Evolutionary conservation across 2,888 invertebrate species (phyloP), one percentile per base, ranked within the genome.

Genomic region (Patella caerulea): DNA sequence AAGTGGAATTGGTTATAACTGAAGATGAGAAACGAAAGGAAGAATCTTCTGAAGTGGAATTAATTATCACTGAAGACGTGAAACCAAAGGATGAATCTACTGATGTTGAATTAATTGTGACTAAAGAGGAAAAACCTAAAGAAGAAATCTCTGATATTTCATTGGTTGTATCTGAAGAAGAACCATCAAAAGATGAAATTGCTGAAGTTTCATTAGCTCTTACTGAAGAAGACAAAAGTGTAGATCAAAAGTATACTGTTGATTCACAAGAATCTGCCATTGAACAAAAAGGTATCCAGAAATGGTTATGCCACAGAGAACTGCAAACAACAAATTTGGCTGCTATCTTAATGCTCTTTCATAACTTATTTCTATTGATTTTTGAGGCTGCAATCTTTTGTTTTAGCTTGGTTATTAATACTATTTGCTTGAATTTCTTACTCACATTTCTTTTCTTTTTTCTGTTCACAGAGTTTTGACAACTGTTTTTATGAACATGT

Each of bases 21-120:
- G 71, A 73, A 34, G 75, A 24, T 24, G 70, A 53, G 59, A 59
- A 56, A 72, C n/a, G 7, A 34, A 3, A 19, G 3, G 73, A 73
- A 34, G 29, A 73, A 73, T 24, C 19, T 19, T n/a, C 65, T 24
- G 19, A 19, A 2, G 65, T 65, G 2, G 65, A 65, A 56, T 15
- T 56, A 5, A 15, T 56, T 56, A 14, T 72, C 11, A 19, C 72
- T 72, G 7, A 72, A 53, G 72, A 65, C 9, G 65, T 24, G 2
- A 24, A 24, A 11, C 0, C 24, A 24, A 19, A 12, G 14, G 65
- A 65, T 12, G 65, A 65, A 65, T 11, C 24, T 12, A 3, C 65
- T 65, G 65, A 65, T 11, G 65, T 65, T 65, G 65, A 24, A 65
- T 19, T 65, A 24, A 24, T 65, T 65, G 9, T 65, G 3, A 24